Evolutionary conservation across 1,140 invertebrate genomes (phyloP), one percentile per base, ranked within the genome.

Genomic region (Pachyrhynchus sulphureomaculatus): DNA sequence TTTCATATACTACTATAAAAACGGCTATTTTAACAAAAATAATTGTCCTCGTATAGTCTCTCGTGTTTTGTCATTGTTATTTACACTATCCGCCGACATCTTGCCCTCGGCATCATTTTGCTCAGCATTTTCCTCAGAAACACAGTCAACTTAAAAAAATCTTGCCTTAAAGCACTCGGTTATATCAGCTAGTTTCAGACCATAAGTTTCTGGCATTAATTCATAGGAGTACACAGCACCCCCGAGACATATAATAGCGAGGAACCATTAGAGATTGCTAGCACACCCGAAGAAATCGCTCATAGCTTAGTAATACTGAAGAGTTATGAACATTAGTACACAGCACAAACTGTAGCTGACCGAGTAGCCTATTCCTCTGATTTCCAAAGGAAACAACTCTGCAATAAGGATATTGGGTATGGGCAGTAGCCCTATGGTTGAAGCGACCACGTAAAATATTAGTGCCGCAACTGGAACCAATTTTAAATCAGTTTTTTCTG

Each of bases 191-290:
- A 88, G 74, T 51, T 82, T 83, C 69, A 83, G 85, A 8, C 80
- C 82, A 69, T 88, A 87, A 0, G 88, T 90, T 74, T 90, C 88
- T 0, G 88, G 88, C 9, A 90, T 75, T 62, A 85, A 78, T n/a
- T 87, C 67, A 53, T 80, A 82, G 8, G 85, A 83, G 67, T 85
- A 87, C 0, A 83, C 67, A 0, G 79, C 29, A 2, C 84, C 81
- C 0, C 81, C 67, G 1, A 87, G 55, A 0, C 86, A 84, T 37
- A 88, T 73, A 0, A 77, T 80, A 2, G 87, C 79, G 74, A 91
- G 92, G 56, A 89, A 80, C 80, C 84, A 82, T 77, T 69, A 68
- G 2, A 71, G 12, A 13, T 65, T 65, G 17, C 63, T 60, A 12
- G 54, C 49, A 10, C 70, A 67, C 15, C 48, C 54, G 12, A 71